These are phyloP conservation scores for Xylocopa sonorina DNA, from an alignment of 1,140 invertebrate species.

Conservation along the genomic window DNA sequence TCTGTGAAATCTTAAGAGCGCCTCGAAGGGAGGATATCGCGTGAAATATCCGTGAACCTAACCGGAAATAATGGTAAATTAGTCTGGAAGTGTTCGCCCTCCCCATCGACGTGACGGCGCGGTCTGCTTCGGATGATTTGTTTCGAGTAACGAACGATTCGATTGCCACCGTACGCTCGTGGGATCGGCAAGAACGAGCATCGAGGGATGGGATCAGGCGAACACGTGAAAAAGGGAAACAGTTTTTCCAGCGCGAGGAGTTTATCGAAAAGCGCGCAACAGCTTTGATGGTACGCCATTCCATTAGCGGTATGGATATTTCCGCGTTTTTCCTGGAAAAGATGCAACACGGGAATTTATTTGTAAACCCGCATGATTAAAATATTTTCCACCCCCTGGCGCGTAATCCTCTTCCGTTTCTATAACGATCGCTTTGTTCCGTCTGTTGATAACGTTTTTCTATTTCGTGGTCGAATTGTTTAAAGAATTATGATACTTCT, in stretches of 20 bases:
- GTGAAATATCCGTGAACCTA: slow-evolving; percentile 32
- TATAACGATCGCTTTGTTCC: too few species aligned
- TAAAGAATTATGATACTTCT: too few species aligned
- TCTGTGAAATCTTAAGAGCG: slow-evolving; percentile 1
- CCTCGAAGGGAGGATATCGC: background rate
- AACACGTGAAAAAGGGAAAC: background rate
- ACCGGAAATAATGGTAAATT: slow-evolving; percentile 35
- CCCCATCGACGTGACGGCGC: background rate
- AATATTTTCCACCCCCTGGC: too few species aligned
- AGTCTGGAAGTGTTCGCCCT: slow-evolving; percentile 6
- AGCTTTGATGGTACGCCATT: background rate
- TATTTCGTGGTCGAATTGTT: too few species aligned
- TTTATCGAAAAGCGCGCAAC: background rate
- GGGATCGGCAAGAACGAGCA: too few species aligned
- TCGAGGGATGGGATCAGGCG: background rate
- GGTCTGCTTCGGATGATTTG: background rate
- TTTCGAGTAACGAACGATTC: slow-evolving; percentile 7
- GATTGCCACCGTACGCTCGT: slow-evolving; percentile 10
- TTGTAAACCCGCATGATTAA: too few species aligned
- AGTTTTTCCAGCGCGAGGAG: slow-evolving; percentile 12
- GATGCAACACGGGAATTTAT: too few species aligned
- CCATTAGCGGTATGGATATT: too few species aligned
- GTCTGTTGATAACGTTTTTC: too few species aligned
- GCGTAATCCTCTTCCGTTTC: too few species aligned
- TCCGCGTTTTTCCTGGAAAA: too few species aligned